Base-by-base conservation (phyloP, 2,113 vertebrate genomes). In the Stictonetta naevosa region DNA sequence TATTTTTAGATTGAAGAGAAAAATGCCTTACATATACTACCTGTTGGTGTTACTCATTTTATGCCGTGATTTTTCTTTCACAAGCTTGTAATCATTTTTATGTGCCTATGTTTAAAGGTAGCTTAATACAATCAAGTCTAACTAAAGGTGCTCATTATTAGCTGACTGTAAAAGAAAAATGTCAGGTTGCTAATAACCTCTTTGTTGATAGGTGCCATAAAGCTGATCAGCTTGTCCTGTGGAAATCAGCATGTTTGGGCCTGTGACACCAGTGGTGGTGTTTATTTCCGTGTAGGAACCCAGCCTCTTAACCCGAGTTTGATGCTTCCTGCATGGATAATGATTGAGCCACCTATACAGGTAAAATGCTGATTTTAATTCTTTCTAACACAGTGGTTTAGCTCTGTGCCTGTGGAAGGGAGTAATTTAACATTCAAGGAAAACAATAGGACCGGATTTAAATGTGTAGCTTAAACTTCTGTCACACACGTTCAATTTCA, bases 261-360 rank as follows among this genome's bases (percentile, higher is more conserved):
- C 18, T 99, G 99, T 86, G 99, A 99, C 91, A 97, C 97, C 67
- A 98, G 97, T 53, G 99, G 99, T 25, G 97, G 98, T 1, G 97
- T 99, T 87, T 99, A 99, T 97, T 99, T 99, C 97, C 98, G 99
- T 22, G 99, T 99, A 1, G 99, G 99, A 89, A 99, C 99, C 19
- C 99, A 99, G 50, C 99, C 99, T 10, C 94, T 99, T 67, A 99
- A 99, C 94, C 99, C 99, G 7, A 99, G 98, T 93, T 98, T 99
- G 98, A 99, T 99, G 99, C 98, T 99, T 67, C 99, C 99, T 0
- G 99, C 99, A 0, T 99, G 99, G 99, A 99, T 99, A 96, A 98
- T 98, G 91, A 99, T 99, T 36, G 99, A 99, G 73, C 98, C 99
- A 16, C 99, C 99, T 22, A 97, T 97, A 55, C 99, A 99, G 99